Evolutionary conservation across 2,888 invertebrate genomes (phyloP).

Genomic region (Diarsia brunnea): DNA sequence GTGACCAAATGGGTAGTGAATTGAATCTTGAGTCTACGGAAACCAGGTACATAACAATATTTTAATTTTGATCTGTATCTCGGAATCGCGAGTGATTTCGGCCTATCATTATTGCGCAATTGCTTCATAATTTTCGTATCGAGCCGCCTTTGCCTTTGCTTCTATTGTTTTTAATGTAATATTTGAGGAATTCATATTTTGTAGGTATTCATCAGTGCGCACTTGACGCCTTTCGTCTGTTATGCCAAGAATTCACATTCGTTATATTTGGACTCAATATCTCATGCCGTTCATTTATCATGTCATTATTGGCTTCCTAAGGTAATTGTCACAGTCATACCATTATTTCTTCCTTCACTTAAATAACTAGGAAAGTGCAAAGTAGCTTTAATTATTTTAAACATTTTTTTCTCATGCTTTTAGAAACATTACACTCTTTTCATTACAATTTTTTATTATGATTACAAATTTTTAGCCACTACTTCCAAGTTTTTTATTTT

Average conservation of each 20-base stretch:
- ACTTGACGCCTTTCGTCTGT: conserved; percentile 67
- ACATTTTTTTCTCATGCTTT: background rate
- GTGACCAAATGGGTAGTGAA: conserved; percentile 88
- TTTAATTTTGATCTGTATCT: conserved; percentile 44
- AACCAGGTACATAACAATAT: conserved; percentile 78
- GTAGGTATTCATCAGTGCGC: conserved; percentile 69
- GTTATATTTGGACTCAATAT: conserved; percentile 78
- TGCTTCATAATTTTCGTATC: conserved; percentile 64
- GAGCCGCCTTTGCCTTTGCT: conserved; percentile 46
- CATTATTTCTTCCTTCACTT: conserved; percentile 39
- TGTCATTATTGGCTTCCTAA: conserved; percentile 79
- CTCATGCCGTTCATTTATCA: conserved; percentile 80
- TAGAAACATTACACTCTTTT: background rate
- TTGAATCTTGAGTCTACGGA: conserved; percentile 79
- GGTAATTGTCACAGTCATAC: conserved; percentile 74
- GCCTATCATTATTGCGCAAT: conserved; percentile 79
- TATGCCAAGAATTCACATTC: conserved; percentile 77
- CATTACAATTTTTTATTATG: background rate
- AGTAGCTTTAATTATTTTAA: background rate
- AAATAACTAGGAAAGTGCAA: conserved; percentile 3
- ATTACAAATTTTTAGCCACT: too few species aligned
- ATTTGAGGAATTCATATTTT: conserved; percentile 64
- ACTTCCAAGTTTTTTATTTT: background rate
- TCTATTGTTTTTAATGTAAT: conserved; percentile 46
- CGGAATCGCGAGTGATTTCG: conserved; percentile 54